These are phyloP conservation scores for Crocuta crocuta DNA, from an alignment of 2,113 vertebrate species.

Conservation along the genomic window DNA sequence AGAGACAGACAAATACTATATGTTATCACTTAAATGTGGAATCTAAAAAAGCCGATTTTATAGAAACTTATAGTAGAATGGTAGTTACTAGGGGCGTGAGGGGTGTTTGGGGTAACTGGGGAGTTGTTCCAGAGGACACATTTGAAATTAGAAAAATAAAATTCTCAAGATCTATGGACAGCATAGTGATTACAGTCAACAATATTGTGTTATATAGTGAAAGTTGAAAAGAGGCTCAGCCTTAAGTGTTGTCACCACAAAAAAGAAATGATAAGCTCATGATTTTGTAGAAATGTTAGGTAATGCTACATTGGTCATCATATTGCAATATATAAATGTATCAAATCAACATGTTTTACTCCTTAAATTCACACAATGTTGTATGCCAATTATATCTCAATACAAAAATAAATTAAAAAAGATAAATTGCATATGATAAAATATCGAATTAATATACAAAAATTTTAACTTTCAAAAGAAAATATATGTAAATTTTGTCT, in stretches of 20 bases:
- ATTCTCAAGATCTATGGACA: not conserved
- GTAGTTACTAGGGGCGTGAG: not conserved
- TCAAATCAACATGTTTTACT: not conserved
- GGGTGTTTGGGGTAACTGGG: not conserved
- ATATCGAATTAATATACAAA: not conserved
- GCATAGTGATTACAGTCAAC: not conserved
- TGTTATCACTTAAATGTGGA: not conserved
- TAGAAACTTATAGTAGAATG: not conserved
- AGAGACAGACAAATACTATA: not conserved
- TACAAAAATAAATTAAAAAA: constrained; percentile 5
- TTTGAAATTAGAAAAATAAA: not conserved
- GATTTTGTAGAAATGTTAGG: not conserved
- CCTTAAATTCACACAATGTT: not conserved
- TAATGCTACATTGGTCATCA: not conserved
- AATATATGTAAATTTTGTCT: not conserved
- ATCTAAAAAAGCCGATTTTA: not conserved
- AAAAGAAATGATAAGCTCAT: not conserved
- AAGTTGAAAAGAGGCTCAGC: not conserved
- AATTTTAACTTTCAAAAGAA: constrained; percentile 19
- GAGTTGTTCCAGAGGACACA: not conserved
- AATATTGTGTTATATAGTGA: not conserved
- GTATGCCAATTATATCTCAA: not conserved
- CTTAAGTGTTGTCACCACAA: not conserved
- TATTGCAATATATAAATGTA: not conserved
- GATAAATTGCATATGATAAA: not conserved